Evolutionary conservation across 2,888 invertebrate species (phyloP), one percentile per base, ranked within the genome.

Genomic region (Agrotis ipsilon): DNA sequence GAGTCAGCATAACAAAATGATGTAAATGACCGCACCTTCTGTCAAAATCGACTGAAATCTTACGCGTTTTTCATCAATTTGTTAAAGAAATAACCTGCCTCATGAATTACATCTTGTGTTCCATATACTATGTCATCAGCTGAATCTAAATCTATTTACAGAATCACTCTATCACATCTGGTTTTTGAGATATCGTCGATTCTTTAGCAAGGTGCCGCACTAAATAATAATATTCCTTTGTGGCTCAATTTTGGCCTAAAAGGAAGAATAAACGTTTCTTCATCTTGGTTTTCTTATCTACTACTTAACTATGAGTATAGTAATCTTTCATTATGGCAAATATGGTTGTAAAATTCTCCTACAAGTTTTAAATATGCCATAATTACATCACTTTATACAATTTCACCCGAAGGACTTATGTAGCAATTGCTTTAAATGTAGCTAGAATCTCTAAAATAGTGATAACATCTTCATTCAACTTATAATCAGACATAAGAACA

Each of bases 61-160:
- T 54, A 0, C 2, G n/a, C 19, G 13, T 51, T 55, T 46, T 51
- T 57, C 16, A 11, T 21, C 1, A 46, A 67, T 54, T 70, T 60
- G 45, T 60, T 52, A 27, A 48, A 70, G 19, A 61, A 58, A 61
- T 18, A 54, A 54, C 19, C 13, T 54, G 19, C 0, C 9, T 16
- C 0, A 13, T 16, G 11, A 19, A 71, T 57, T 45, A 18, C 1
- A 2, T 49, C 24, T 71, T 58, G 0, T 67, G 66, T 51, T 61
- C 3, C 16, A 19, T 18, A 58, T 32, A 61, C 13, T 18, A n/a
- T 19, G 32, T 13, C 2, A 21, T 6, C n/a, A 57, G 43, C n/a
- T 27, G 11, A 68, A 79, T 55, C 43, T 58, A 54, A 80, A 68
- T 68, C 64, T 54, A 58, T 39, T 67, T n/a, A 58, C 57, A 78